Base-by-base conservation (phyloP, 2,888 invertebrate genomes). In the Thyatira batis region DNA sequence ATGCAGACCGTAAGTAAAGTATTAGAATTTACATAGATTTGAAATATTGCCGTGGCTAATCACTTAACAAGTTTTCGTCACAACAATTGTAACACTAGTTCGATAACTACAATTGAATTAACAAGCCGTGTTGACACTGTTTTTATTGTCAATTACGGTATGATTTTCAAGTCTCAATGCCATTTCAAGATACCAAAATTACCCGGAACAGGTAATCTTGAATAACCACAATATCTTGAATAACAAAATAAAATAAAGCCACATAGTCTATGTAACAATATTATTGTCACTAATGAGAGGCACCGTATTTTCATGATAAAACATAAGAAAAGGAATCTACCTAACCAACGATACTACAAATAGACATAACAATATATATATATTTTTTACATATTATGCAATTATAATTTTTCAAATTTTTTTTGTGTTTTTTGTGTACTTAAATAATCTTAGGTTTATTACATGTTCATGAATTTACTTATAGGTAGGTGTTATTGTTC, bases 131-230 rank as follows among this genome's bases (percentile, higher is more conserved):
- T 75, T 74, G 75, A 71, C 73, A 61, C 62, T 61, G 58, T 65
- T 48, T 69, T 65, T 58, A 57, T 57, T 75, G 72, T 73, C 71
- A 75, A 73, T 69, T 78, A 73, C 61, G 61, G 67, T 60, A 76
- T 54, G 55, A 65, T 82, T 82, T 78, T 80, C 76, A 71, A 65
- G 78, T 79, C 74, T 84, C 83, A 84, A 84, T 82, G 84, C 65
- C 80, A 79, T 67, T 49, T 20, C 46, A 51, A 44, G 46, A 52
- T 30, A 39, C 20, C 17, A 6, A 13, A 13, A 4, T 46, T 17
- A 25, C 20, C 11, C 21, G 23, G 45, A 5, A 20, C 20, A 45
- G 2, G 3, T 23, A n/a, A 11, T 33, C 28, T 30, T 11, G 10
- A 28, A 28, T 28, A 28, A 28, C 33, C 9, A 13, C n/a, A 33